phyloP scores from a whole-genome alignment of 2,113 vertebrate genomes.

The Protobothrops mucrosquamatus region DNA sequence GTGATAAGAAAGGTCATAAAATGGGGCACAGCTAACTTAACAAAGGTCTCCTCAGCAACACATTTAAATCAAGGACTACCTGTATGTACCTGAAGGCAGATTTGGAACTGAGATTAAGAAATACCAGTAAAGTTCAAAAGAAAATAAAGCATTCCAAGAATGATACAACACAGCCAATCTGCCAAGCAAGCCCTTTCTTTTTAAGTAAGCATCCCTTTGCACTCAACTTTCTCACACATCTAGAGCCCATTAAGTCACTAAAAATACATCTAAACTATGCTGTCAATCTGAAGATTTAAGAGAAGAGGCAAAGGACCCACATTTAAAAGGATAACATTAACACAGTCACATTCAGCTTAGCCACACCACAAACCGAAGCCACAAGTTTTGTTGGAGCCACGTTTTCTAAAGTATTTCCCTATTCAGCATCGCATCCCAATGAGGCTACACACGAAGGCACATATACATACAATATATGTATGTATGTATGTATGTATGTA shows the following conservation, averaged over 20 bases:
- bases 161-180: not conserved
- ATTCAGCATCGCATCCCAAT: not conserved
- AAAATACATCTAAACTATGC: not conserved
- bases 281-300: not conserved
- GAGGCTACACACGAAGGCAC: too few relatives aligned
- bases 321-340: not conserved
- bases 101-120: not conserved
- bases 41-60: not conserved
- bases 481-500: rapidly evolving
- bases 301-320: not conserved
- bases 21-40: not conserved
- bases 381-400: not conserved
- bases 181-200: not conserved
- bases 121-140: not conserved
- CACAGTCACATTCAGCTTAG: not conserved
- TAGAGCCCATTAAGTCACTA: not conserved
- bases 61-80: not conserved
- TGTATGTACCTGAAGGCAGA: not conserved
- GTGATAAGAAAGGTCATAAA: not conserved
- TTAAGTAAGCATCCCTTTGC: not conserved
- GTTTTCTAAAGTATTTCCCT: not conserved
- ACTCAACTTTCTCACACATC: not conserved
- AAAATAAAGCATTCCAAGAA: not conserved
- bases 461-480: too few relatives aligned
- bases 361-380: not conserved